A percentile compares a stretch with the other conserved stretches of the same genome.
These are phyloP conservation scores for Zaprionus lachaisei DNA, from an alignment of 1,140 invertebrate species.

Conservation along the genomic window DNA sequence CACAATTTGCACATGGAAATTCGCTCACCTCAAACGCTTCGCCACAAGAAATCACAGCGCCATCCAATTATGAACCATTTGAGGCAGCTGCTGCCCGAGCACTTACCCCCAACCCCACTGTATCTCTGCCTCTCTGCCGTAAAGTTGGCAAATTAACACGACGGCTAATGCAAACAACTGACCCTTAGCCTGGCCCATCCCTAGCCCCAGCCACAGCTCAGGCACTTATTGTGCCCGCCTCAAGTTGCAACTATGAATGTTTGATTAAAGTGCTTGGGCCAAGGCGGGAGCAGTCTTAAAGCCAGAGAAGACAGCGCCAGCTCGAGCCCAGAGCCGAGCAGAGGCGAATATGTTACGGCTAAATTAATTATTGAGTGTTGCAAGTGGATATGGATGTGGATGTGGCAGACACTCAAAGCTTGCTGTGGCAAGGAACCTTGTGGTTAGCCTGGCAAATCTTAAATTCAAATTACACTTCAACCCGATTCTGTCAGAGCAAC, in stretches of 20 bases:
- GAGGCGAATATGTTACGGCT: slow-evolving; percentile 63
- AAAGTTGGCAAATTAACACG: slow-evolving; percentile 78
- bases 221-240: slow-evolving; percentile 32
- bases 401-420: slow-evolving; percentile 17
- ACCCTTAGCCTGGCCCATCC: slow-evolving; percentile 46
- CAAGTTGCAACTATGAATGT: slow-evolving; percentile 78
- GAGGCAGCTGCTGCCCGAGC: slow-evolving; percentile 50
- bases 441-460: slow-evolving; percentile 75
- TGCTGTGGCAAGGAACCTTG: slow-evolving; percentile 55
- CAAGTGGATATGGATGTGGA: slow-evolving; percentile 35
- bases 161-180: slow-evolving; percentile 65
- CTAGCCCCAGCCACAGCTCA: background rate
- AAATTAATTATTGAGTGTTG: slow-evolving; percentile 76
- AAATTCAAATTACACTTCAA: slow-evolving; percentile 81
- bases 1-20: slow-evolving; percentile 65
- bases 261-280: slow-evolving; percentile 64
- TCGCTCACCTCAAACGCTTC: slow-evolving; percentile 43
- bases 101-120: background rate
- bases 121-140: slow-evolving; percentile 16
- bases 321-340: background rate
- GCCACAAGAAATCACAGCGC: slow-evolving; percentile 52
- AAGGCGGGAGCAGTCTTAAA: slow-evolving; percentile 29
- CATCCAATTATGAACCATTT: slow-evolving; percentile 76
- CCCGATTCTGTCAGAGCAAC: slow-evolving; percentile 63
- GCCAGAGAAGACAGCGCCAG: background rate